Percentiles rank a stretch among this genome's conserved stretches.
These are phyloP conservation scores for Samia ricini DNA, from an alignment of 1,140 invertebrate species.

Conservation along the genomic window DNA sequence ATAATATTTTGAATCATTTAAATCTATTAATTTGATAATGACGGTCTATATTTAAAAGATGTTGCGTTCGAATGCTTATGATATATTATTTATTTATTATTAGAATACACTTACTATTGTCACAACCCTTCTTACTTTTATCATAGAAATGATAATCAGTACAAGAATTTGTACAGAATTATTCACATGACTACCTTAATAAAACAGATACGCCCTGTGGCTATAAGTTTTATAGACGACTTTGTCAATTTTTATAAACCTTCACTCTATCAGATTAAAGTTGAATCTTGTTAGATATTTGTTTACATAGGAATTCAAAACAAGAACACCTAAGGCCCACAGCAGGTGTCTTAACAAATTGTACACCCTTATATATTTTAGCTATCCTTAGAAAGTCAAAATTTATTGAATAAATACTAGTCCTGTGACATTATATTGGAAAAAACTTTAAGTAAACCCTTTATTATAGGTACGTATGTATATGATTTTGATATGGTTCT, in stretches of 20 bases:
- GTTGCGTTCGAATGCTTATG: neutral
- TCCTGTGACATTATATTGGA: too few species aligned
- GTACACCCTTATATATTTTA: conserved; percentile 46
- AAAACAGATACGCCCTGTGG: conserved; percentile 74
- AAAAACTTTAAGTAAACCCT: too few species aligned
- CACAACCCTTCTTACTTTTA: conserved; percentile 52
- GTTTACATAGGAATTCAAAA: conserved; percentile 27
- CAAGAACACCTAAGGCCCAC: conserved; percentile 59
- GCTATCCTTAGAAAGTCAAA: conserved; percentile 43
- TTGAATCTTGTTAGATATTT: conserved; percentile 13
- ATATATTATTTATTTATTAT: conserved; percentile 11
- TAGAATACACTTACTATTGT: conserved; percentile 39
- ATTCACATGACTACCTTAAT: conserved; percentile 71
- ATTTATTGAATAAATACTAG: conserved; percentile 19
- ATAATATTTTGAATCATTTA: too few species aligned
- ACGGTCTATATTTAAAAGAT: neutral
- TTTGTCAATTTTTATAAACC: conserved; percentile 10
- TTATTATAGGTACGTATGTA: too few species aligned
- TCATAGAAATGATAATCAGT: conserved; percentile 75
- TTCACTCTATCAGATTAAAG: conserved; percentile 25
- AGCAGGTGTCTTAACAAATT: conserved; percentile 60
- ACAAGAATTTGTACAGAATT: conserved; percentile 70
- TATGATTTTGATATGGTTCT: too few species aligned
- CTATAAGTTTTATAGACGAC: conserved; percentile 41
- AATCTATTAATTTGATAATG: neutral